A percentile compares a stretch with the other conserved stretches of the same genome.
These are phyloP conservation scores for Drosophila cardini DNA, from an alignment of 1,140 invertebrate genomes.

Conservation along the genomic window DNA sequence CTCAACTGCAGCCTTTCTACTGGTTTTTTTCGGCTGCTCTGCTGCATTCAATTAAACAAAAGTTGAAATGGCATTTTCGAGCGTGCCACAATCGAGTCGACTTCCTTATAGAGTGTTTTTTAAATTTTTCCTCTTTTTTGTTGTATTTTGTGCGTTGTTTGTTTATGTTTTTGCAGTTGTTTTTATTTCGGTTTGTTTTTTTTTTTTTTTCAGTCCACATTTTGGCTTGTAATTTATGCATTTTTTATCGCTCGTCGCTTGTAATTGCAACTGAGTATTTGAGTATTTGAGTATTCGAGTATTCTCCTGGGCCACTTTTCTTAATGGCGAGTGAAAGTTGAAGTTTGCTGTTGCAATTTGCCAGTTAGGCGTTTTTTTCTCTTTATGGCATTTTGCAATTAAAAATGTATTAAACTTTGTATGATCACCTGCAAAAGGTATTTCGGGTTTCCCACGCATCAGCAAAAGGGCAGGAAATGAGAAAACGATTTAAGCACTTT, in stretches of 20 bases:
- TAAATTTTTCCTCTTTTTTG: slow-evolving; percentile 9
- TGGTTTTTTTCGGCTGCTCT: slow-evolving; percentile 6
- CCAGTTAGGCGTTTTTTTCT: slow-evolving; percentile 11
- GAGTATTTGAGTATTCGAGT: slow-evolving; percentile 43
- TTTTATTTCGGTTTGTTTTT: slow-evolving; percentile 20
- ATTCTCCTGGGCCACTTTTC: slow-evolving; percentile 62
- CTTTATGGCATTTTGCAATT: slow-evolving; percentile 54
- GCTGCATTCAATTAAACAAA: slow-evolving; percentile 64
- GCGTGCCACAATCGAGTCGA: slow-evolving; percentile 50
- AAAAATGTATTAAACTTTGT: slow-evolving; percentile 69
- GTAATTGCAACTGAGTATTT: slow-evolving; percentile 56
- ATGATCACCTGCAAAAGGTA: slow-evolving; percentile 15
- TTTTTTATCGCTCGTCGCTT: slow-evolving; percentile 52
- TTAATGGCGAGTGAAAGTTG: slow-evolving; percentile 70
- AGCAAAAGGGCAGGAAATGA: slow-evolving; percentile 44
- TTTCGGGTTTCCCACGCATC: slow-evolving; percentile 66
- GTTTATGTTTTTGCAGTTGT: slow-evolving; percentile 37
- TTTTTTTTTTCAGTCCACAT: slow-evolving; percentile 18
- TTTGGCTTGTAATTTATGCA: slow-evolving; percentile 74
- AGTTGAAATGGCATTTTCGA: slow-evolving; percentile 47
- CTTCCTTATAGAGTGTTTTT: slow-evolving; percentile 70
- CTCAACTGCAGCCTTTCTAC: background rate
- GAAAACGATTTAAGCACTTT: slow-evolving; percentile 32
- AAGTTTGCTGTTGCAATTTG: slow-evolving; percentile 32
- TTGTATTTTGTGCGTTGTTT: slow-evolving; percentile 10